These are phyloP conservation scores for Drosophila mayri DNA, from an alignment of 1,140 invertebrate species.

Conservation along the genomic window DNA sequence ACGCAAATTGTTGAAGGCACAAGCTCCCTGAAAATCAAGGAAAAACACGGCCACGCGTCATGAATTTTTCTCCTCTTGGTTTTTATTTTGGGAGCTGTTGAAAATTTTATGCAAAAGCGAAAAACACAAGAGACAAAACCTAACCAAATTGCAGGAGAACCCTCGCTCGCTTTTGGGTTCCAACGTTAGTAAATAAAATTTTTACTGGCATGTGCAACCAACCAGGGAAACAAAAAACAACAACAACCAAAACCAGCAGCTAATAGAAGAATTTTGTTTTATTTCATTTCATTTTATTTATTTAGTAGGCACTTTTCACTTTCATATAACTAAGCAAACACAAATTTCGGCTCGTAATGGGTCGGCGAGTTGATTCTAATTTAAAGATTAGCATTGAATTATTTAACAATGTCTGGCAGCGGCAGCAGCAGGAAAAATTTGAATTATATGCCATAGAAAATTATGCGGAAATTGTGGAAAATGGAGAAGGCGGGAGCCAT, in stretches of 20 bases:
- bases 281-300: slow-evolving; percentile 25
- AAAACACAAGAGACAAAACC: slow-evolving; percentile 28
- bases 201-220: slow-evolving; percentile 53
- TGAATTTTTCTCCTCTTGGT: slow-evolving; percentile 38
- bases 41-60: slow-evolving; percentile 40
- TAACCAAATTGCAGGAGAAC: slow-evolving; percentile 26
- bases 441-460: slow-evolving; percentile 75
- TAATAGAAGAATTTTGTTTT: slow-evolving; percentile 19
- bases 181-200: slow-evolving; percentile 73
- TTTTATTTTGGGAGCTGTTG: slow-evolving; percentile 18
- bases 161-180: slow-evolving; percentile 17
- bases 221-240: slow-evolving; percentile 16
- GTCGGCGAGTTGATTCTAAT: slow-evolving; percentile 74
- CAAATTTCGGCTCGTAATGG: slow-evolving; percentile 24
- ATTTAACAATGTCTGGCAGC: slow-evolving; percentile 55
- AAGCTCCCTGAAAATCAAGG: slow-evolving; percentile 26
- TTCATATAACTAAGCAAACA: slow-evolving; percentile 40
- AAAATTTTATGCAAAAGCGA: slow-evolving; percentile 71
- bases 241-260: not conserved
- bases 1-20: slow-evolving; percentile 69
- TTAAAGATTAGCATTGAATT: slow-evolving; percentile 82
- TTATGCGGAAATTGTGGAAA: slow-evolving; percentile 44
- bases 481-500: not conserved
- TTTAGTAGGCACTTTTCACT: slow-evolving; percentile 22
- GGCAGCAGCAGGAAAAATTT: slow-evolving; percentile 55